phyloP scores from a whole-genome alignment of 2,113 vertebrate genomes.

The Capreolus pygargus region DNA sequence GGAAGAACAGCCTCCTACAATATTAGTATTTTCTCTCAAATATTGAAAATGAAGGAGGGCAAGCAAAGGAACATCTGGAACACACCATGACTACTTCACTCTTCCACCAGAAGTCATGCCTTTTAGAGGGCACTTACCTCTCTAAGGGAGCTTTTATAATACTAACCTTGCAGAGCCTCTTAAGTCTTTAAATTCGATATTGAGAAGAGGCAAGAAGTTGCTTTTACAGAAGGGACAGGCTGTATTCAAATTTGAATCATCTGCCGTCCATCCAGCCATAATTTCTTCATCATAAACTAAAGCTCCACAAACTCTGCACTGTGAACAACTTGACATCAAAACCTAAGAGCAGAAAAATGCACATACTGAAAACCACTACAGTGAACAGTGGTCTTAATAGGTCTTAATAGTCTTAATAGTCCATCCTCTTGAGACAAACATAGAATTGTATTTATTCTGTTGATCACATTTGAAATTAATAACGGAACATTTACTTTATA shows the following conservation, averaged over 20 bases:
- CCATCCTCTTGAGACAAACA: neutral
- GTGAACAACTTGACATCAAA: conserved; percentile 98
- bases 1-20: neutral
- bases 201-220: conserved; percentile 94
- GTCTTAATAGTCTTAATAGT: neutral
- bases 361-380: neutral
- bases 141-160: neutral
- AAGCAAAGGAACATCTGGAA: neutral
- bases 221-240: conserved; percentile 94
- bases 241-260: conserved; percentile 98
- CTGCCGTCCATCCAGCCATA: conserved; percentile 97
- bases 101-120: neutral
- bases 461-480: neutral
- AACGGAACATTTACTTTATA: neutral
- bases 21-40: neutral
- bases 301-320: conserved; percentile 90
- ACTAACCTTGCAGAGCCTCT: conserved; percentile 89
- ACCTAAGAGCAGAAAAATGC: conserved; percentile 82
- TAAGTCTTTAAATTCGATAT: conserved; percentile 96
- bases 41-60: neutral
- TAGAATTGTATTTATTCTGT: neutral
- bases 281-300: conserved; percentile 99
- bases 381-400: neutral
- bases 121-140: neutral
- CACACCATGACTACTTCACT: neutral